phyloP scores from a whole-genome alignment of 2,113 vertebrate genomes.

The Dromaius novaehollandiae region DNA sequence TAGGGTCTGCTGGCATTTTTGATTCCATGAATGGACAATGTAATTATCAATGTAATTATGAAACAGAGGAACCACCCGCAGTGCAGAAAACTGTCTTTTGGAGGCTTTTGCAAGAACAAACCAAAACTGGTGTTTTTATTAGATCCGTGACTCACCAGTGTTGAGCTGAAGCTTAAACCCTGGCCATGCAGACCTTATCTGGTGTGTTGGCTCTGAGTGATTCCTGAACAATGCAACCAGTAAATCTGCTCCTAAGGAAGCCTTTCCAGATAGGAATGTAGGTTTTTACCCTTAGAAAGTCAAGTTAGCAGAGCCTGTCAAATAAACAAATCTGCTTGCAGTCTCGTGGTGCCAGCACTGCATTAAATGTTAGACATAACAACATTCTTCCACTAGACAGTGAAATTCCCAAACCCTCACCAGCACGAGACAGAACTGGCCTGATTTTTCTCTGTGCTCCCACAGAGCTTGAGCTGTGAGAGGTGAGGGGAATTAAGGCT shows the following conservation, averaged over 20 bases:
- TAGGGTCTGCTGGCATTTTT: not conserved
- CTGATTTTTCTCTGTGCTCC: accelerated
- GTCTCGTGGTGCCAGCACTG: not conserved
- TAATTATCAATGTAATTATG: not conserved
- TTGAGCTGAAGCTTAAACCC: not conserved
- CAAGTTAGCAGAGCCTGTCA: constrained; percentile 6
- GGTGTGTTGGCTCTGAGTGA: not conserved
- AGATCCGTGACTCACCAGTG: accelerated
- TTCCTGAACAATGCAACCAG: accelerated
- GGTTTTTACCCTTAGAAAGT: constrained; percentile 49
- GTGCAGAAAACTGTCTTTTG: not conserved
- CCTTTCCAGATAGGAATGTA: not conserved
- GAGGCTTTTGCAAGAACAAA: not conserved
- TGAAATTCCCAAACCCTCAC: not conserved
- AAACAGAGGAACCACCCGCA: not conserved
- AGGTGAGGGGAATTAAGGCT: no score
- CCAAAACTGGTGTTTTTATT: accelerated
- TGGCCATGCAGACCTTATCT: not conserved
- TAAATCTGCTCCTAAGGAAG: not conserved
- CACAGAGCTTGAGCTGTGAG: accelerated
- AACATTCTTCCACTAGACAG: constrained; percentile 48
- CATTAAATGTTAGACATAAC: constrained; percentile 57
- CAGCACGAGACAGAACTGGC: not conserved
- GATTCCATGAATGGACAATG: not conserved
- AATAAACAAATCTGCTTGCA: constrained; percentile 53